phyloP scores from a whole-genome alignment of 2,113 vertebrate species.

The Thalassoma bifasciatum region DNA sequence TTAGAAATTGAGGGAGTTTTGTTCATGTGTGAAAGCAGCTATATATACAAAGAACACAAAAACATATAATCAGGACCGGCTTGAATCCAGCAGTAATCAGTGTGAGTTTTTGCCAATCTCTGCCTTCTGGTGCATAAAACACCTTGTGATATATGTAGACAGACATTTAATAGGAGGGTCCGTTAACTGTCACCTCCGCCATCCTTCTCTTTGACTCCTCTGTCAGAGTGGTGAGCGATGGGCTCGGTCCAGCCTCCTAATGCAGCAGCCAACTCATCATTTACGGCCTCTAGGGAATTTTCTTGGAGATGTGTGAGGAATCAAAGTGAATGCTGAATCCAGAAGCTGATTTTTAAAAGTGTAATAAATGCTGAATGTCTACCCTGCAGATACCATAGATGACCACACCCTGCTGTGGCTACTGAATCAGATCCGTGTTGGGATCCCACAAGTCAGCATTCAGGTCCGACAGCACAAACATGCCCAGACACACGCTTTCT shows the following conservation, averaged over 20 bases:
- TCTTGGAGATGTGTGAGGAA: background rate
- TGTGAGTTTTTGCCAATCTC: background rate
- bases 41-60: no score
- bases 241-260: constrained; percentile 3
- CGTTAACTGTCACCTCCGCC: constrained; percentile 8
- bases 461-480: constrained; percentile 96
- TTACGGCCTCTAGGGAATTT: background rate
- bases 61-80: no score
- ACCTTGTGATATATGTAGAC: constrained; percentile 3
- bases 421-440: constrained; percentile 94
- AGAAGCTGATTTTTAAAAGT: background rate
- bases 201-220: background rate
- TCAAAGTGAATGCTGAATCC: background rate
- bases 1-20: no score
- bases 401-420: constrained; percentile 96
- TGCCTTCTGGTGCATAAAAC: background rate
- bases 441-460: constrained; percentile 95
- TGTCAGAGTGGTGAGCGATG: background rate
- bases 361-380: background rate
- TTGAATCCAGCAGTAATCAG: background rate
- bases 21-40: no score
- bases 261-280: background rate
- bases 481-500: constrained; percentile 92
- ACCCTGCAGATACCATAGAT: constrained; percentile 88
- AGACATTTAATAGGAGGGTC: constrained; percentile 6